These are phyloP conservation scores for Busseola fusca DNA, from an alignment of 2,888 invertebrate species.

Conservation along the genomic window DNA sequence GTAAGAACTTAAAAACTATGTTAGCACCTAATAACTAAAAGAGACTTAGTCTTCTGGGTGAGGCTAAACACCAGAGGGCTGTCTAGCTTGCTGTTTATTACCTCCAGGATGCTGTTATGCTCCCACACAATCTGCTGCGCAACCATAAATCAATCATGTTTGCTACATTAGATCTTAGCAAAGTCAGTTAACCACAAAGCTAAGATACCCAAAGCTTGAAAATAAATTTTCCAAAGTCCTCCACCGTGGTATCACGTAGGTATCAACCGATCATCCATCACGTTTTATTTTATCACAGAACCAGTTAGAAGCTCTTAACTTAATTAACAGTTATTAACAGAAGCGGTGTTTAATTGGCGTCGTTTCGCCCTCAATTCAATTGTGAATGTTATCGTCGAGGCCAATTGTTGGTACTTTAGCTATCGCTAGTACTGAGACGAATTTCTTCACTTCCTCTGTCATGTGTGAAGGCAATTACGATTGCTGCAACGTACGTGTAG, in stretches of 20 bases:
- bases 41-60: too few relatives aligned
- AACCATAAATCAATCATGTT: background rate
- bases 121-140: too few relatives aligned
- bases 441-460: slow-evolving; percentile 59
- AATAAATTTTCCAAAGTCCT: background rate
- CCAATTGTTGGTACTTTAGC: slow-evolving; percentile 73
- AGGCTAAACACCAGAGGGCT: too few relatives aligned
- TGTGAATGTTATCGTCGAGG: slow-evolving; percentile 72
- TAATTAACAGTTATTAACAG: slow-evolving; percentile 80
- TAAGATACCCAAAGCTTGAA: background rate
- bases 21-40: too few relatives aligned
- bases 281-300: slow-evolving; percentile 57
- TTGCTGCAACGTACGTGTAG: slow-evolving; percentile 38
- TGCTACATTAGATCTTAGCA: background rate
- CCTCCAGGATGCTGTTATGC: too few relatives aligned
- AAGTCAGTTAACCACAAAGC: background rate
- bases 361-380: slow-evolving; percentile 80
- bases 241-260: slow-evolving; percentile 18
- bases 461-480: slow-evolving; percentile 43
- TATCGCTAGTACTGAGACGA: slow-evolving; percentile 59
- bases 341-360: slow-evolving; percentile 85
- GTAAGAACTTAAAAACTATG: too few relatives aligned
- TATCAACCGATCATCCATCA: slow-evolving; percentile 54
- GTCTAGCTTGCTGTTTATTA: too few relatives aligned
- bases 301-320: slow-evolving; percentile 79